These are phyloP conservation scores for Lasioglossum vierecki DNA, from an alignment of 2,888 invertebrate genomes.

Conservation along the genomic window DNA sequence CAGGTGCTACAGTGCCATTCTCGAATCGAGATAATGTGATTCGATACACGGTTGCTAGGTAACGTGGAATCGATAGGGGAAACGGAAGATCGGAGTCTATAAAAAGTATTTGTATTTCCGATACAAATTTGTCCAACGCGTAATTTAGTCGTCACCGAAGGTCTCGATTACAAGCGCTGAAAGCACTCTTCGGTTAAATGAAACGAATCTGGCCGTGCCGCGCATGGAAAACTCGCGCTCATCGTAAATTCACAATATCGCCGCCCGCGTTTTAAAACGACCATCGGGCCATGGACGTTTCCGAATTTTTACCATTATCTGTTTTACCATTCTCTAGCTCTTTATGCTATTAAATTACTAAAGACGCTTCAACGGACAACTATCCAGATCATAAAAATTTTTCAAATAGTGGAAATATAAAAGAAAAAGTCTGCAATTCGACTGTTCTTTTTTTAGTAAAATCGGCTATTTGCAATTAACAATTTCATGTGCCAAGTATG, in stretches of 20 bases:
- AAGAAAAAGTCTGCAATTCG: neutral
- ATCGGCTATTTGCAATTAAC: neutral
- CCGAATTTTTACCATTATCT: neutral
- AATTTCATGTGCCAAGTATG: neutral
- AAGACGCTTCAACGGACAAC: neutral
- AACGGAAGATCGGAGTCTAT: constrained; percentile 40
- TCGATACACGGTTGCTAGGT: constrained; percentile 58
- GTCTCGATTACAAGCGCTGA: neutral
- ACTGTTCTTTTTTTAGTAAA: neutral
- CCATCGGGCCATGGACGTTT: neutral
- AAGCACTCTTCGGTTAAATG: constrained; percentile 1
- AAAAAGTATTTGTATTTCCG: constrained; percentile 47
- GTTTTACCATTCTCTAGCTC: neutral
- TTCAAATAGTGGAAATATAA: neutral
- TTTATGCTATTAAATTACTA: neutral
- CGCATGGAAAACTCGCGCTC: constrained; percentile 3
- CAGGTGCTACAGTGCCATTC: constrained; percentile 54
- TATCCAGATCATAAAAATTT: neutral
- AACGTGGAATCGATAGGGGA: constrained; percentile 59
- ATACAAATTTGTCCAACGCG: constrained; percentile 25
- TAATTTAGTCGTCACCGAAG: constrained; percentile 25
- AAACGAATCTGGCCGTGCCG: neutral
- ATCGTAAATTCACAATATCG: constrained; percentile 5
- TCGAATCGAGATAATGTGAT: constrained; percentile 68
- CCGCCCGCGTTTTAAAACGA: constrained; percentile 1